phyloP scores from a whole-genome alignment of 2,797 vertebrate genomes.

The Hephaestus fuliginosus region DNA sequence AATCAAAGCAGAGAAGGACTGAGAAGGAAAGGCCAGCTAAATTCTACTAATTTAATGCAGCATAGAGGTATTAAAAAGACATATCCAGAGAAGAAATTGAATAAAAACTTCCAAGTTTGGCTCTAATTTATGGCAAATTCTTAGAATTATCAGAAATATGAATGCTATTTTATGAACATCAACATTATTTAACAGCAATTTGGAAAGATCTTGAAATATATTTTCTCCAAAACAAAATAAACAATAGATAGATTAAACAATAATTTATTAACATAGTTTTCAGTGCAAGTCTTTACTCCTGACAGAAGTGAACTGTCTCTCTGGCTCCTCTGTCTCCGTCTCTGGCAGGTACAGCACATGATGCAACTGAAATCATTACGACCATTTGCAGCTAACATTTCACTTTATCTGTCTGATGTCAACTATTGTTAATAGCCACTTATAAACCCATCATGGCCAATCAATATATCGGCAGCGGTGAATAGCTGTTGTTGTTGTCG shows the following conservation, averaged over 20 bases:
- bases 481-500: conserved; percentile 44
- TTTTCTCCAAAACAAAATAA: neutral
- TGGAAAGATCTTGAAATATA: neutral
- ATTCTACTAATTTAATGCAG: neutral
- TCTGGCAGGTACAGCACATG: neutral
- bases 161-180: neutral
- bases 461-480: conserved; percentile 48
- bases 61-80: neutral
- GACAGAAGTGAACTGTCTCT: neutral
- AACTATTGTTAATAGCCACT: conserved; percentile 17
- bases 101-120: neutral
- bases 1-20: conserved; percentile 4
- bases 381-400: conserved; percentile 3
- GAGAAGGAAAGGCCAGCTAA: neutral
- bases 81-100: neutral
- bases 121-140: too few relatives aligned
- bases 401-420: conserved; percentile 9
- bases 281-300: neutral
- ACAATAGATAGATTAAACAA: neutral
- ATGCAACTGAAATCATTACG: neutral
- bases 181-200: neutral
- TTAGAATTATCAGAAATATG: neutral
- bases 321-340: neutral
- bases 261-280: neutral
- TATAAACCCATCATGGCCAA: conserved; percentile 35